phyloP scores from a whole-genome alignment of 2,888 invertebrate genomes.

The Lithosia quadra region DNA sequence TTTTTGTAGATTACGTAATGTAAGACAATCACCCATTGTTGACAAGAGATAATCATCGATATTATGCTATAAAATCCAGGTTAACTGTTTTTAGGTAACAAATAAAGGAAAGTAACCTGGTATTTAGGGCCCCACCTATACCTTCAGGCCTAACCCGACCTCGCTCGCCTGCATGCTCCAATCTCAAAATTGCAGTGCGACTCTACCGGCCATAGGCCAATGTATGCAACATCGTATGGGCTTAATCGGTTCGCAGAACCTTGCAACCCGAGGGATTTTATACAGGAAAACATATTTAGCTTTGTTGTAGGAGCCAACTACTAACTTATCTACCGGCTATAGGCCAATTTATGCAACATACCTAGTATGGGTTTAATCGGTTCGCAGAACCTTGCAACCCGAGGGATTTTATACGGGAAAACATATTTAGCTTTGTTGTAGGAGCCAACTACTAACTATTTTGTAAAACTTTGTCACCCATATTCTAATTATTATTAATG shows the following conservation, averaged over 20 bases:
- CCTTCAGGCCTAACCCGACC: too few species aligned
- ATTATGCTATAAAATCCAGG: background rate
- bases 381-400: background rate
- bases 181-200: too few species aligned
- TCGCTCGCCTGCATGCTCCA: too few species aligned
- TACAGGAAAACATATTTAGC: background rate
- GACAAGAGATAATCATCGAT: background rate
- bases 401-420: background rate
- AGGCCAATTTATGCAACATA: background rate
- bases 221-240: background rate
- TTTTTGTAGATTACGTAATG: background rate
- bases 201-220: background rate
- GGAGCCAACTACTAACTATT: background rate
- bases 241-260: too few species aligned
- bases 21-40: background rate
- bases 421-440: background rate
- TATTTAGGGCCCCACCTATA: too few species aligned
- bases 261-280: background rate
- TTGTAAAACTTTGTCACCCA: background rate
- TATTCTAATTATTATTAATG: conserved; percentile 22
- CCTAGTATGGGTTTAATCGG: background rate
- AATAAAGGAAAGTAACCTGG: background rate
- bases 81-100: background rate
- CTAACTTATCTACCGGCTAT: background rate
- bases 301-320: background rate